These are phyloP conservation scores for Euplexia lucipara DNA, from an alignment of 2,888 invertebrate species.

Conservation along the genomic window DNA sequence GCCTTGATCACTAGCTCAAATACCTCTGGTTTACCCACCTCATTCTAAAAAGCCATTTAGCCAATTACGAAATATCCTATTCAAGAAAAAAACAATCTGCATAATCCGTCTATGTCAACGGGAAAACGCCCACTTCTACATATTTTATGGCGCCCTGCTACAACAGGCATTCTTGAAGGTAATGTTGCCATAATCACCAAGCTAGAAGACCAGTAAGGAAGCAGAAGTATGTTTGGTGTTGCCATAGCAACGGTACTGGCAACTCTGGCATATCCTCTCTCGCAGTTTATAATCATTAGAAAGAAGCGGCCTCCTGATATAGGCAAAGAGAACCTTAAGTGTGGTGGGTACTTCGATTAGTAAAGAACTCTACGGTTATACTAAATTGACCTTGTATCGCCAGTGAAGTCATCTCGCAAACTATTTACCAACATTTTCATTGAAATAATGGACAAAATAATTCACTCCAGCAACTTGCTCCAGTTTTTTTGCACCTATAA, in stretches of 20 bases:
- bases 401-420: background rate
- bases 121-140: constrained; percentile 19
- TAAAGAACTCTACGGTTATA: constrained; percentile 9
- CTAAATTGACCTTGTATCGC: background rate
- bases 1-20: constrained; percentile 25
- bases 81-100: constrained; percentile 1
- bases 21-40: background rate
- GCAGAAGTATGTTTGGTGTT: constrained; percentile 29
- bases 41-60: constrained; percentile 11
- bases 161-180: constrained; percentile 21
- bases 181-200: constrained; percentile 9
- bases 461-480: background rate
- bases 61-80: constrained; percentile 11
- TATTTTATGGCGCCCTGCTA: constrained; percentile 21
- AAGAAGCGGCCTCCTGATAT: constrained; percentile 30
- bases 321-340: constrained; percentile 2
- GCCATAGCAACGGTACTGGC: constrained; percentile 39
- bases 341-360: constrained; percentile 1
- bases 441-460: too few relatives aligned
- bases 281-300: constrained; percentile 38
- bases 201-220: background rate
- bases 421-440: too few relatives aligned
- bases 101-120: constrained; percentile 12
- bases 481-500: background rate
- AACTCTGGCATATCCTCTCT: constrained; percentile 18